A percentile compares a stretch with the other conserved stretches of the same genome.
phyloP scores from a whole-genome alignment of 2,888 invertebrate species.

The Nymphalis c-album region DNA sequence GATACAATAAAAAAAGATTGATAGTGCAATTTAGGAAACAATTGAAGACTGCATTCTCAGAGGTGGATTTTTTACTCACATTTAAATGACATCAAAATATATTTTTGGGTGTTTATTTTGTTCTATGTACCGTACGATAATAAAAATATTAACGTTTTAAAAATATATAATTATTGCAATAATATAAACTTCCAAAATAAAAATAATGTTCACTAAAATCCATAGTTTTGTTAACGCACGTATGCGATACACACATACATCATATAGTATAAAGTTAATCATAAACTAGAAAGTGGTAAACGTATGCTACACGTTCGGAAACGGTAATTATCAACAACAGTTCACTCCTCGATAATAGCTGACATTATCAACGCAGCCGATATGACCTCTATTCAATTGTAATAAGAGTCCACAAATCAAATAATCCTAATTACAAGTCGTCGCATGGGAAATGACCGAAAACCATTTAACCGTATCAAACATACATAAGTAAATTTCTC shows the following conservation, averaged over 20 bases:
- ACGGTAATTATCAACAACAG: slow-evolving; percentile 72
- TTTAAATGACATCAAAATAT: no score
- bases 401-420: slow-evolving; percentile 43
- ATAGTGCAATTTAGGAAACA: no score
- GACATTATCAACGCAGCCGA: slow-evolving; percentile 38
- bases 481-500: slow-evolving; percentile 69
- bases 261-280: slow-evolving; percentile 9
- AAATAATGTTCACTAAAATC: no score
- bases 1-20: no score
- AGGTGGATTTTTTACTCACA: no score
- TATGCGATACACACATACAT: slow-evolving; percentile 7
- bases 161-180: no score
- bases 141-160: no score
- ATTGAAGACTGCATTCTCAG: no score
- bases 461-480: slow-evolving; percentile 75
- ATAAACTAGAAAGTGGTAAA: slow-evolving; percentile 17
- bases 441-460: slow-evolving; percentile 70
- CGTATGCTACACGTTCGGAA: slow-evolving; percentile 45
- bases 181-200: no score
- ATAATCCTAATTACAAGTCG: slow-evolving; percentile 61
- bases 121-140: no score
- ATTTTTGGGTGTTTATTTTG: no score
- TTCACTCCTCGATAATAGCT: slow-evolving; percentile 71
- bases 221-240: no score
- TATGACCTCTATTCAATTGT: slow-evolving; percentile 40